These are phyloP conservation scores for Stratiomys singularior DNA, from an alignment of 2,888 invertebrate species.

Conservation along the genomic window DNA sequence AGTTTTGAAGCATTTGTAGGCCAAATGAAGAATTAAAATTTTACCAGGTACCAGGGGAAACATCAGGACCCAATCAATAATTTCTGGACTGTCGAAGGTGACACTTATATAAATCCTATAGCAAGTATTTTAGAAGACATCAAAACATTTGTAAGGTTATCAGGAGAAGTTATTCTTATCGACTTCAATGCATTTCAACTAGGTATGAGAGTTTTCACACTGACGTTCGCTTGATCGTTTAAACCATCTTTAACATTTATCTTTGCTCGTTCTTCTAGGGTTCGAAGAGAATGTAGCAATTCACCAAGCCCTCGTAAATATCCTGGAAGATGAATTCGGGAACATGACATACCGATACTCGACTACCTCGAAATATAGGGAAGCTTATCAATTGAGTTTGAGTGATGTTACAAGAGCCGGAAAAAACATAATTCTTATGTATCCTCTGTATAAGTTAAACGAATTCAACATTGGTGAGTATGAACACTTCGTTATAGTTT, in stretches of 20 bases:
- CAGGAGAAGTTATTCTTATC: constrained; percentile 79
- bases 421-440: constrained; percentile 70
- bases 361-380: constrained; percentile 51
- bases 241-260: neutral
- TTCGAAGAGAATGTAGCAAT: constrained; percentile 57
- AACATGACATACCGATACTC: constrained; percentile 65
- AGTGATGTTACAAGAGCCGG: constrained; percentile 70
- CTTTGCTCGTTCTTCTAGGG: constrained; percentile 61
- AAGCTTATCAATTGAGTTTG: constrained; percentile 63
- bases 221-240: too few species aligned
- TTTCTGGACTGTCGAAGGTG: constrained; percentile 63
- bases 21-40: neutral
- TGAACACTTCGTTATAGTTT: neutral
- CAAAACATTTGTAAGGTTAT: constrained; percentile 73
- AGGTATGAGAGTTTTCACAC: constrained; percentile 53
- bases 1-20: constrained; percentile 55
- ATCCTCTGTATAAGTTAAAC: constrained; percentile 62
- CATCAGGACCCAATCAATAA: constrained; percentile 52
- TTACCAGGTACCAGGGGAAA: constrained; percentile 12
- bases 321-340: constrained; percentile 69
- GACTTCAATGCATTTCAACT: constrained; percentile 85
- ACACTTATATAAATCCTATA: constrained; percentile 71
- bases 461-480: neutral
- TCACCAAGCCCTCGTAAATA: constrained; percentile 67
- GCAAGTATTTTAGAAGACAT: constrained; percentile 75